These are phyloP conservation scores for Cephus pygmeus DNA, from an alignment of 2,888 invertebrate genomes.

Conservation along the genomic window DNA sequence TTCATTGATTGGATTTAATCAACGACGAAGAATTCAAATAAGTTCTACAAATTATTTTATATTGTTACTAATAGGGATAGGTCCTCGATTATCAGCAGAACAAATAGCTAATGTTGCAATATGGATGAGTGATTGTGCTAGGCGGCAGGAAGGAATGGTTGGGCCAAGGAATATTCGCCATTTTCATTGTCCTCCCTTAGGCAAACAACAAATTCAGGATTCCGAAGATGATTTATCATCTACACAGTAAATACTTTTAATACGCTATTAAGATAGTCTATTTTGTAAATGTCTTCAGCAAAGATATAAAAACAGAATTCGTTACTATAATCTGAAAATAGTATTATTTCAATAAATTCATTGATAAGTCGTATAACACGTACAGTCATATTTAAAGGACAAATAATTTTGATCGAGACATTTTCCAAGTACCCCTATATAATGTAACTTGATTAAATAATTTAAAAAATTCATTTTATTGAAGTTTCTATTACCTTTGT, in stretches of 20 bases:
- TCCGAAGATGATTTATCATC: neutral
- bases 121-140: slow-evolving; percentile 65
- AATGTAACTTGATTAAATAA: neutral
- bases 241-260: neutral
- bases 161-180: slow-evolving; percentile 80
- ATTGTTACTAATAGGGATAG: slow-evolving; percentile 49
- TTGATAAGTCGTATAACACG: neutral
- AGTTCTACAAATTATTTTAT: neutral
- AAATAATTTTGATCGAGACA: neutral
- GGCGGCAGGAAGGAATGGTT: slow-evolving; percentile 73
- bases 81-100: slow-evolving; percentile 50
- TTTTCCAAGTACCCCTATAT: neutral
- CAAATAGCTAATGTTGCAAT: slow-evolving; percentile 55
- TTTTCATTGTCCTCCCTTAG: slow-evolving; percentile 75
- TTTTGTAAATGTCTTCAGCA: neutral
- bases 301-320: neutral
- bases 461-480: neutral
- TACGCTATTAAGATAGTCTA: neutral
- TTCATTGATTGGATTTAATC: neutral
- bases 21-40: neutral
- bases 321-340: neutral
- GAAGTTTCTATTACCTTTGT: neutral
- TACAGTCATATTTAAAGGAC: neutral
- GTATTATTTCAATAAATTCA: neutral
- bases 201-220: neutral